A percentile compares a stretch with the other conserved stretches of the same genome.
Conservation (phyloP, 2,797 vertebrate genomes). For the Sebastolobus alascanus region DNA sequence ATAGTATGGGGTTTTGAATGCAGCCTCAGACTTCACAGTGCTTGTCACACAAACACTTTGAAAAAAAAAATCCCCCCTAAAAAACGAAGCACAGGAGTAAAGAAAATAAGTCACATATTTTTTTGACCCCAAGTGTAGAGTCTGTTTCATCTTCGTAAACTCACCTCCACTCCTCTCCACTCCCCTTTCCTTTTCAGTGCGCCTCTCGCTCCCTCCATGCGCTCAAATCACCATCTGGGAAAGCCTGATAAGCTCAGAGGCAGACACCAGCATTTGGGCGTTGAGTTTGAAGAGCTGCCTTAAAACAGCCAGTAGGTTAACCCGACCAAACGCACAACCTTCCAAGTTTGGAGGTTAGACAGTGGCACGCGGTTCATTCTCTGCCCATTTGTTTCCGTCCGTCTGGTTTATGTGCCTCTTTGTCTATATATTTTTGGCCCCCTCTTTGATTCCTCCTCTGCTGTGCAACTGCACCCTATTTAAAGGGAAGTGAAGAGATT, state of each 20-base stretch:
- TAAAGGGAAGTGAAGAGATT: slow-evolving; percentile 56
- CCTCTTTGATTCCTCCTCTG: not conserved
- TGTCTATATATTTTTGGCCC: slow-evolving; percentile 9
- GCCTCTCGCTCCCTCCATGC: slow-evolving; percentile 62
- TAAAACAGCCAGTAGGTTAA: slow-evolving; percentile 66
- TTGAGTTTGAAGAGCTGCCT: slow-evolving; percentile 69
- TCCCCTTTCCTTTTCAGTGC: slow-evolving; percentile 58
- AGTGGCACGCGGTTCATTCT: slow-evolving; percentile 22
- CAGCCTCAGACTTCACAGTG: too few species aligned
- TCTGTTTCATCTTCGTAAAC: slow-evolving; percentile 76
- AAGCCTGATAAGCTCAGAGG: slow-evolving; percentile 82
- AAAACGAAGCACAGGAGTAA: not conserved
- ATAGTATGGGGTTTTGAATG: too few species aligned
- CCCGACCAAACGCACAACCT: slow-evolving; percentile 46
- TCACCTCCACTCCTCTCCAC: slow-evolving; percentile 63
- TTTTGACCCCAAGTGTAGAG: slow-evolving; percentile 70
- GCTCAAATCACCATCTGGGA: slow-evolving; percentile 80
- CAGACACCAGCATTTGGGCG: slow-evolving; percentile 74
- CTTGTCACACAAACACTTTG: not conserved
- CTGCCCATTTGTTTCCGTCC: slow-evolving; percentile 27
- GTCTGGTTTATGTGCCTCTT: slow-evolving; percentile 25
- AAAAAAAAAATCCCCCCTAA: slow-evolving; percentile 8
- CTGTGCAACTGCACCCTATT: slow-evolving; percentile 25
- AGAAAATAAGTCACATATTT: slow-evolving; percentile 38
- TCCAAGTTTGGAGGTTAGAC: slow-evolving; percentile 52